Percentiles rank a stretch among this genome's conserved stretches.
phyloP scores from a whole-genome alignment of 37 sponge, comb jelly and placozoan species.

The Ephydatia muelleri region DNA sequence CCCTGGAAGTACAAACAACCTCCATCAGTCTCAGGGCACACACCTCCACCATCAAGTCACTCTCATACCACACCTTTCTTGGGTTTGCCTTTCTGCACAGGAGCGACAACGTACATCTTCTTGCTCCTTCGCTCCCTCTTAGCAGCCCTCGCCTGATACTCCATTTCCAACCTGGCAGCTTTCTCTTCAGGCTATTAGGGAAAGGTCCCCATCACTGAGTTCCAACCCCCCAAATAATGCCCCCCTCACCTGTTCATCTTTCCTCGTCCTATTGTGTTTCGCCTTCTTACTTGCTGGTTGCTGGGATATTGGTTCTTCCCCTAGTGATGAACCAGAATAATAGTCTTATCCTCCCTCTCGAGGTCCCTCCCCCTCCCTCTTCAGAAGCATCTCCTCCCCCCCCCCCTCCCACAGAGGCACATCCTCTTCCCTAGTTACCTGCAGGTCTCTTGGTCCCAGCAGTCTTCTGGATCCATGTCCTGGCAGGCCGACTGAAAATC shows the following conservation, averaged over 20 bases:
- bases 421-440: neutral
- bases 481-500: slow-evolving; percentile 90
- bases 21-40: neutral
- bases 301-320: neutral
- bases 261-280: neutral
- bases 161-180: slow-evolving; percentile 21
- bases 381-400: neutral
- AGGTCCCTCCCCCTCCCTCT: too few relatives aligned
- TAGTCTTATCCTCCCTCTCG: neutral
- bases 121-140: slow-evolving; percentile 54
- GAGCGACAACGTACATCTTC: slow-evolving; percentile 18
- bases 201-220: neutral
- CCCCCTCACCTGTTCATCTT: neutral
- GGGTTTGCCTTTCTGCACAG: neutral
- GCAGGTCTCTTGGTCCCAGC: slow-evolving; percentile 10
- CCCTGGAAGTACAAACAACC: neutral
- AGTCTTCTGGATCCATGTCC: slow-evolving; percentile 77
- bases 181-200: slow-evolving; percentile 45
- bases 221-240: neutral
- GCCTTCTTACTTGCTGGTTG: neutral
- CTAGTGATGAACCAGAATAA: neutral
- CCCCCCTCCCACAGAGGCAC: neutral
- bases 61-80: neutral
- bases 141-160: slow-evolving; percentile 41
- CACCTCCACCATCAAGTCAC: neutral